Conservation (phyloP, 2,797 vertebrate species). For the Labroides dimidiatus region DNA sequence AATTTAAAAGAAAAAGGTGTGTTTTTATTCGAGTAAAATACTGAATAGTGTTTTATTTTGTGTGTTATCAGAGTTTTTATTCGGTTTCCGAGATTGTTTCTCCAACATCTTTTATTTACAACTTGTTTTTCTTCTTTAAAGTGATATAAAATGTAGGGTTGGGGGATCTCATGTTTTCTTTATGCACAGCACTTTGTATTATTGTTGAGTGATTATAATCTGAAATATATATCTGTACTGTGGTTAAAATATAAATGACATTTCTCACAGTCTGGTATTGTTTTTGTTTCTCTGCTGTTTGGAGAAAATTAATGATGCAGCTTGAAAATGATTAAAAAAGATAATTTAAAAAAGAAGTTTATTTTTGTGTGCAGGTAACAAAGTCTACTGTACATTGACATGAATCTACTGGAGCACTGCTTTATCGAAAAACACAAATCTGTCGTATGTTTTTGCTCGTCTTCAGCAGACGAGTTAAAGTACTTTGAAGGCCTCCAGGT, state of each 20-base stretch:
- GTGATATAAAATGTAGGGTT: too few species aligned
- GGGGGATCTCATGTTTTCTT: too few species aligned
- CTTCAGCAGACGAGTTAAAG: slow-evolving; percentile 46
- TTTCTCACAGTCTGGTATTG: not conserved
- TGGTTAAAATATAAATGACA: not conserved
- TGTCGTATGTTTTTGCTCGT: slow-evolving; percentile 48
- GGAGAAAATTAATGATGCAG: slow-evolving; percentile 20
- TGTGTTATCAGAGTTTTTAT: too few species aligned
- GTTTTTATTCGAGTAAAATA: too few species aligned
- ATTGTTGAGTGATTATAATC: too few species aligned
- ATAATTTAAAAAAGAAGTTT: slow-evolving; percentile 12
- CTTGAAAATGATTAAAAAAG: not conserved
- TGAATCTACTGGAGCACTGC: slow-evolving; percentile 12
- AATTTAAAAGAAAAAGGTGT: too few species aligned
- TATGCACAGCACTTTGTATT: too few species aligned
- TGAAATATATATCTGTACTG: too few species aligned
- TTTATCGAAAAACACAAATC: slow-evolving; percentile 41
- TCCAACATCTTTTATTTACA: too few species aligned
- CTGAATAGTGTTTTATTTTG: too few species aligned
- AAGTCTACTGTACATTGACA: slow-evolving; percentile 18
- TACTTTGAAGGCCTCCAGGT: slow-evolving; percentile 68
- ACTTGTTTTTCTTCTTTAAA: too few species aligned
- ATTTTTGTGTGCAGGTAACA: slow-evolving; percentile 12
- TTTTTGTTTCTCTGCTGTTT: slow-evolving; percentile 1
- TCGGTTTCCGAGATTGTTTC: too few species aligned